These are phyloP conservation scores for Cantharis rustica DNA, from an alignment of 2,888 invertebrate species.

Conservation along the genomic window DNA sequence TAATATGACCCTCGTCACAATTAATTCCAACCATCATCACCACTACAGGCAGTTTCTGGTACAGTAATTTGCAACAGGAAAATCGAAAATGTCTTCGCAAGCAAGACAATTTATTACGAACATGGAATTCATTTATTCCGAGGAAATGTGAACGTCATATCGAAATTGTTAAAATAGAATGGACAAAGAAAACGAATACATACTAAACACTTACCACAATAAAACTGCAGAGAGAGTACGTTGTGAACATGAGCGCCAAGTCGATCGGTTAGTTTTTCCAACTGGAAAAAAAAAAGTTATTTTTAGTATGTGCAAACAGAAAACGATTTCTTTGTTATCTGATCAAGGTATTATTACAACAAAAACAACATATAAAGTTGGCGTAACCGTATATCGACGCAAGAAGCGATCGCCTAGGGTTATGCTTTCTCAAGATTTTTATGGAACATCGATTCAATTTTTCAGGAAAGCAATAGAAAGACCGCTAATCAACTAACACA, in stretches of 20 bases:
- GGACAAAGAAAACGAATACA: background rate
- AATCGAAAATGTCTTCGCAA: background rate
- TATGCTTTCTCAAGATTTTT: background rate
- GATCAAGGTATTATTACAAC: background rate
- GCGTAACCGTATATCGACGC: slow-evolving; percentile 4
- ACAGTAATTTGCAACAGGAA: background rate
- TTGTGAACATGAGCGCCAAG: background rate
- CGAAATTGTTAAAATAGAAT: background rate
- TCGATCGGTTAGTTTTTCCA: background rate
- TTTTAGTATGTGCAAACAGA: background rate
- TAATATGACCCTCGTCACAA: background rate
- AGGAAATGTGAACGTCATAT: background rate
- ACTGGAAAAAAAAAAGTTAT: background rate
- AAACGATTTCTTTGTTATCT: slow-evolving; percentile 3
- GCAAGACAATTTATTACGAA: background rate
- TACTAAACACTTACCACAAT: background rate
- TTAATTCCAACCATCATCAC: background rate
- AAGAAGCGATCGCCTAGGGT: background rate
- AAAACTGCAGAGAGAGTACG: background rate
- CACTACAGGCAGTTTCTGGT: background rate
- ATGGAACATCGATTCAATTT: slow-evolving; percentile 5
- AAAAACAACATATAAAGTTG: slow-evolving; percentile 1
- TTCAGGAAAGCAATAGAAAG: slow-evolving; percentile 9
- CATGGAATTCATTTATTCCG: background rate
- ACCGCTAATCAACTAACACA: slow-evolving; percentile 9